Base-by-base conservation (phyloP, 1,140 invertebrate species). In the Pinna nobilis region DNA sequence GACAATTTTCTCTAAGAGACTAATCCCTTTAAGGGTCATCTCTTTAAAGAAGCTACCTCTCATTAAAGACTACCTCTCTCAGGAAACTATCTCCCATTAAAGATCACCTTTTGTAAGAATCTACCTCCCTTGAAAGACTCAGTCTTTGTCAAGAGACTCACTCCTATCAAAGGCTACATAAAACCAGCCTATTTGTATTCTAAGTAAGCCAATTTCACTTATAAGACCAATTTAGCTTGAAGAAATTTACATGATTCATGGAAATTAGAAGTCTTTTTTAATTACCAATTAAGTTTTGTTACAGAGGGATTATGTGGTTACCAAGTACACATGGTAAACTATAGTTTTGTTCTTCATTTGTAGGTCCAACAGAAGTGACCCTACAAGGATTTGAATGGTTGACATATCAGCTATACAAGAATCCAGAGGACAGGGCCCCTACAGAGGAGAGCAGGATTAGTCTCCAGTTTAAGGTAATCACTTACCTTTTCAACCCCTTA, bases 301-400 rank as follows among this genome's bases (percentile, higher is more conserved):
- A 0, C 37, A 20, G 4, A 4, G 53, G 18, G 18, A 23, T 25
- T 18, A 15, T 60, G 30, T 18, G 13, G 41, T 1, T 23, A 13
- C 13, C 32, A 35, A 20, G 28, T 11, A 6, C 11, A 18, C 35
- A 15, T 30, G 37, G 15, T 13, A 13, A 32, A 67, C 6, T 3
- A 18, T n/a, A 15, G 20, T 55, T 18, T 55, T 53, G 41, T 59
- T 57, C 6, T 59, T 51, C 3, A n/a, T n/a, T 28, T 39, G 33
- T 35, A 55, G 39, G 35, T n/a, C 23, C 92, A 53, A 96, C 96
- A 0, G 92, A 95, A 67, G 90, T 97, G 32, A 97, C 96, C 0
- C 88, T 97, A 13, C 91, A 94, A 74, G 96, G 96, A 0, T 96
- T 96, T 63, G 97, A 96, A 32, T 97, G 95, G 90, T 93, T 98